Percentiles rank a stretch among this genome's conserved stretches.
Evolutionary conservation across 2,797 vertebrate species (phyloP).

Genomic region (Sebastes kiyomatsui): DNA sequence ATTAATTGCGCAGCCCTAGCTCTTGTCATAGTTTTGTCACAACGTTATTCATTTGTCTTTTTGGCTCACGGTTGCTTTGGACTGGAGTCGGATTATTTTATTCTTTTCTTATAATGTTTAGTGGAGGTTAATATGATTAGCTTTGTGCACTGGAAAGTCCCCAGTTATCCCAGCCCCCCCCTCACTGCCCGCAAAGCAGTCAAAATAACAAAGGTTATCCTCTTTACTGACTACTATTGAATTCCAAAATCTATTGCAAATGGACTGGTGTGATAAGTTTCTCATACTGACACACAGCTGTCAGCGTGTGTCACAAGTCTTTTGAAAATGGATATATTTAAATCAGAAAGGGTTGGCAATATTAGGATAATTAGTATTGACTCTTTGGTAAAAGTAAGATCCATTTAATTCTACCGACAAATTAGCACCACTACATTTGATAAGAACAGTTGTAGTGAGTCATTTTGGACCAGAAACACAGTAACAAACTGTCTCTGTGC

Average conservation of each 20-base stretch:
- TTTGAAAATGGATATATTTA: background rate
- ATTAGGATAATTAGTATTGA: background rate
- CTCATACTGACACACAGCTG: background rate
- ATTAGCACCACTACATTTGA: background rate
- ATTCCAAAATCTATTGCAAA: background rate
- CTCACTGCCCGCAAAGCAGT: background rate
- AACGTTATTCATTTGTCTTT: background rate
- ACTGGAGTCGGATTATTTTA: background rate
- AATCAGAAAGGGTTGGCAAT: background rate
- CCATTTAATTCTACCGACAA: background rate
- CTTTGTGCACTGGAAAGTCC: background rate
- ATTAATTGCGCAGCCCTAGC: too few species aligned
- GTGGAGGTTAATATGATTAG: background rate
- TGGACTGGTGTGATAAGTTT: background rate
- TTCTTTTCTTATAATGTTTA: background rate
- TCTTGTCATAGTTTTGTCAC: background rate
- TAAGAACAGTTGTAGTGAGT: background rate
- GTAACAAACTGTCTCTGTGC: background rate
- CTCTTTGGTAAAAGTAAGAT: background rate
- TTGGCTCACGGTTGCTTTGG: background rate
- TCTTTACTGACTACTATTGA: background rate
- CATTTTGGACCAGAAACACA: background rate
- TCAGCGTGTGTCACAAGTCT: background rate
- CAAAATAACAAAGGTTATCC: background rate
- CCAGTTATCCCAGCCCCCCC: background rate